Base-by-base conservation (phyloP, 2,797 vertebrate genomes). In the Amblyopsis hoosieri region DNA sequence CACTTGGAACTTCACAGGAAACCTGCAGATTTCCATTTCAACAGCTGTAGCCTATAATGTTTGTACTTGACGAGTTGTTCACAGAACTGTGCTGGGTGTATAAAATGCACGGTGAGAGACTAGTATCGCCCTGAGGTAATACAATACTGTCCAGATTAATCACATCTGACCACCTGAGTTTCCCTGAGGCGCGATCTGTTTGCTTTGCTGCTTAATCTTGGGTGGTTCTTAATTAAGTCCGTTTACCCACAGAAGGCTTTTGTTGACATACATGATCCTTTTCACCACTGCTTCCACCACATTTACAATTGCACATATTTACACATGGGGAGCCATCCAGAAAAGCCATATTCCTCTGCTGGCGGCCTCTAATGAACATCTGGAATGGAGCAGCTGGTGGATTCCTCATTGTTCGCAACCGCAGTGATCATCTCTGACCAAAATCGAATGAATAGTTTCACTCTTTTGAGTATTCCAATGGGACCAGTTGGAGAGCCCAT, bases 71-170 rank as follows among this genome's bases (percentile, higher is more conserved):
- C 55, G 54, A 50, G 45, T 47, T 62, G 56, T 48, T 60, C 67
- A 47, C 71, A 68, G 71, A 62, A 77, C 81, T 72, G 73, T 69
- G n/a, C 59, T 4, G 17, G 66, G 54, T 19, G 60, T 9, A 42
- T 46, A 63, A 66, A 47, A 72, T 75, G 76, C 60, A 61, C 56
- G 72, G 65, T 73, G 60, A 77, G 59, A 69, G 71, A 14, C 17
- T 52, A 60, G 46, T 5, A 73, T 64, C 72, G 64, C 70, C 62
- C 70, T 69, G 64, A 69, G 74, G 62, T 79, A 75, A 79, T 82
- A 67, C 69, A 60, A 57, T 64, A 82, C 80, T 58, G 65, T 83
- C 76, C 73, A 76, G 67, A 83, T 84, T 85, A 81, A 83, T 84
- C 70, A 67, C 61, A 65, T 42, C 37, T 42, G 37, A 42, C 37